Evolutionary conservation across 2,113 vertebrate species (phyloP).

Genomic region (Myotis lucifugus): DNA sequence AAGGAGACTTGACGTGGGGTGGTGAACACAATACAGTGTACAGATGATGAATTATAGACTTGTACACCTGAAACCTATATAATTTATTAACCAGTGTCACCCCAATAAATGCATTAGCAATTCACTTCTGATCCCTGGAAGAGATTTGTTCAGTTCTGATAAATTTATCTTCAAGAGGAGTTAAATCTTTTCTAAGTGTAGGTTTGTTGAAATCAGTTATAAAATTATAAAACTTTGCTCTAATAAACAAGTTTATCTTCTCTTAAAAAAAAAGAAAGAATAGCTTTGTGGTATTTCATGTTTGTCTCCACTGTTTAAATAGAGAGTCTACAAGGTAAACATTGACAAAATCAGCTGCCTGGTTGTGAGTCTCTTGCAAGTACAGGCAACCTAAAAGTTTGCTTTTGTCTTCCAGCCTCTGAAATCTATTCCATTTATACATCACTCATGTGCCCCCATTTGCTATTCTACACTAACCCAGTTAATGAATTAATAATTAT

Average conservation of each 20-base stretch:
- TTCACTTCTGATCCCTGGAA: slow-evolving; percentile 5
- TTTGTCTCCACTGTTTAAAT: slow-evolving; percentile 23
- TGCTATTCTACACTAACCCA: background rate
- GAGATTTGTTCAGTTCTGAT: background rate
- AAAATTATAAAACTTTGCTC: background rate
- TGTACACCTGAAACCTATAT: background rate
- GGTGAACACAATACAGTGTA: background rate
- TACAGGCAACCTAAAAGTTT: background rate
- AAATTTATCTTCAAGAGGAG: background rate
- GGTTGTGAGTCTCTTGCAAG: background rate
- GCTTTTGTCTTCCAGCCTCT: background rate
- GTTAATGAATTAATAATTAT: background rate
- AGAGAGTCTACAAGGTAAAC: slow-evolving; percentile 26
- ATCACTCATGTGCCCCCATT: background rate
- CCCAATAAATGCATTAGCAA: background rate
- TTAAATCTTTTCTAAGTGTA: slow-evolving; percentile 1
- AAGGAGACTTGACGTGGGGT: background rate
- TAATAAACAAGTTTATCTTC: slow-evolving; percentile 24
- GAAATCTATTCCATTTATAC: background rate
- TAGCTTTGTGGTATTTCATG: background rate
- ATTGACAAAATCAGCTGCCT: background rate
- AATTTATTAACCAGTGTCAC: background rate
- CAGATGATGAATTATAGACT: background rate
- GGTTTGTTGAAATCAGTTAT: background rate
- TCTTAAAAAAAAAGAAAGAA: background rate